Percentiles rank a stretch among this genome's conserved stretches.
Conservation (phyloP, 2,113 vertebrate species). For the Amia ocellicauda region DNA sequence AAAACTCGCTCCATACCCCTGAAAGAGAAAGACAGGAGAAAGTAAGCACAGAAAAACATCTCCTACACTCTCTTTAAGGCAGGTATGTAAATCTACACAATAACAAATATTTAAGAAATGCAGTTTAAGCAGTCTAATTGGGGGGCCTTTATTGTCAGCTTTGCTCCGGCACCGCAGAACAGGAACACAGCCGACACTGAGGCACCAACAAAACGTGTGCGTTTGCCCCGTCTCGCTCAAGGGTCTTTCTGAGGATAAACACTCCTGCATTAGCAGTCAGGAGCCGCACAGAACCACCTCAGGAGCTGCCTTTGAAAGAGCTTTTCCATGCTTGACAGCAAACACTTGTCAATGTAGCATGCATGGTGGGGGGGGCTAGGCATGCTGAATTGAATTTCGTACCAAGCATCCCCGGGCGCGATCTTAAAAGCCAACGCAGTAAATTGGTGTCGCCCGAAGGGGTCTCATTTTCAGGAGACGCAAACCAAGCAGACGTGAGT, state of each 20-base stretch:
- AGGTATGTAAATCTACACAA: no score
- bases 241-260: slow-evolving; percentile 26
- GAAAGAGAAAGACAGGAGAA: no score
- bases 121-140: no score
- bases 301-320: slow-evolving; percentile 15
- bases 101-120: no score
- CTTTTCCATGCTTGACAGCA: slow-evolving; percentile 24
- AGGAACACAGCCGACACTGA: no score
- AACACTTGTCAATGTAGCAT: slow-evolving; percentile 12
- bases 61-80: no score
- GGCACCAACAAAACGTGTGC: neutral
- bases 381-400: no score
- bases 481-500: slow-evolving; percentile 19
- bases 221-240: slow-evolving; percentile 10
- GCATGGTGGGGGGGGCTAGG: no score
- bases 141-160: no score
- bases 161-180: no score
- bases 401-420: neutral
- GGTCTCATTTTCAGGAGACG: slow-evolving; percentile 38
- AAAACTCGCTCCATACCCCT: no score
- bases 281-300: slow-evolving; percentile 19
- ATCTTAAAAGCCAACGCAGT: neutral
- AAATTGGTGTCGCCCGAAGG: slow-evolving; percentile 27
- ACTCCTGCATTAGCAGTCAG: slow-evolving; percentile 24
- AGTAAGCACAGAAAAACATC: no score